Percentiles rank a stretch among this genome's conserved stretches.
Evolutionary conservation across 2,888 invertebrate species (phyloP).

Genomic region (Thereva nobilitata): DNA sequence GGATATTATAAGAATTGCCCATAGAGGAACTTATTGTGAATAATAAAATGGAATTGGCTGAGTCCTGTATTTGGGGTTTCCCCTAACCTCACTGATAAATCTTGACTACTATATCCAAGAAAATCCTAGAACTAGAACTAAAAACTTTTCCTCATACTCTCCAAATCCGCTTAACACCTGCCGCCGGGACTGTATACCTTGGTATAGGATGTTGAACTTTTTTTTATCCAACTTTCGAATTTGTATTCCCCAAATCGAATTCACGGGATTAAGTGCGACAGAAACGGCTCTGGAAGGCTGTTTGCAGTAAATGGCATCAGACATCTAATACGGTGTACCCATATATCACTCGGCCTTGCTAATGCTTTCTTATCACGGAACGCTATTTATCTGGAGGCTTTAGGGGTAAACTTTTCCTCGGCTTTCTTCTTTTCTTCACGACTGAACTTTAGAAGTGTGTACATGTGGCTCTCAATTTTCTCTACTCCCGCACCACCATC

Average conservation of each 20-base stretch:
- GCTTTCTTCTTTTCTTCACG: conserved; percentile 9
- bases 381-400: conserved; percentile 50
- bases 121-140: neutral
- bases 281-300: conserved; percentile 25
- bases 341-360: conserved; percentile 39
- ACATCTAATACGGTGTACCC: conserved; percentile 38
- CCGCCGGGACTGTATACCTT: neutral
- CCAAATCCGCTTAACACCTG: too few relatives aligned
- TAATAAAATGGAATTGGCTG: too few relatives aligned
- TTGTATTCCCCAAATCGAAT: conserved; percentile 24
- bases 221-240: conserved; percentile 3
- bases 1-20: too few relatives aligned
- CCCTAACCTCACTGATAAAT: too few relatives aligned
- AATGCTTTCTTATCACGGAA: conserved; percentile 53
- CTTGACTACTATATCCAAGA: neutral
- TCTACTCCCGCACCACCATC: too few relatives aligned
- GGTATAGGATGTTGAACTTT: neutral
- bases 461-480: neutral
- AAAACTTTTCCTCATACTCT: neutral
- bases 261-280: conserved; percentile 30
- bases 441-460: conserved; percentile 12
- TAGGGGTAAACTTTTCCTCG: conserved; percentile 43
- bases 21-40: too few relatives aligned
- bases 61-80: too few relatives aligned
- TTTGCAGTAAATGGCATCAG: conserved; percentile 39